A percentile compares a stretch with the other conserved stretches of the same genome.
These are phyloP conservation scores for Ennomos fuscantarius DNA, from an alignment of 2,888 invertebrate species.

Conservation along the genomic window DNA sequence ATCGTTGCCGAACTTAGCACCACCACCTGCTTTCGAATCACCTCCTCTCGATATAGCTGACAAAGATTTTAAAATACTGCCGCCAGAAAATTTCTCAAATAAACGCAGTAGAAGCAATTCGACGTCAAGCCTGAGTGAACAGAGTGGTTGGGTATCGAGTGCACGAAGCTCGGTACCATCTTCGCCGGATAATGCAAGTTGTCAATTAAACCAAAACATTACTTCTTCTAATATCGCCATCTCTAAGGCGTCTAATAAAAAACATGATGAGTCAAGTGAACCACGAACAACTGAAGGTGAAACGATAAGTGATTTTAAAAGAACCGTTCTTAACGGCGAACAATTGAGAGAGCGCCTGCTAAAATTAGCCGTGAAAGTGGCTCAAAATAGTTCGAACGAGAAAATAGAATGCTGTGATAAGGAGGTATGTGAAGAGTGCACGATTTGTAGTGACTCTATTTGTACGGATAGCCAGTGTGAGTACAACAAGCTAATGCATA, in stretches of 20 bases:
- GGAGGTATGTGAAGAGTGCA: constrained; percentile 80
- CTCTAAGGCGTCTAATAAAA: constrained; percentile 58
- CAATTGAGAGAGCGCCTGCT: constrained; percentile 87
- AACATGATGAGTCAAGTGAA: constrained; percentile 55
- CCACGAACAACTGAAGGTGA: constrained; percentile 61
- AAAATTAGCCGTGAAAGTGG: constrained; percentile 85
- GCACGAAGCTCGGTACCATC: constrained; percentile 88
- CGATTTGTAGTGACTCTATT: constrained; percentile 81
- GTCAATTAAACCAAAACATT: constrained; percentile 81
- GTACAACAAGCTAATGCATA: constrained; percentile 78
- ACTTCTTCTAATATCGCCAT: constrained; percentile 59
- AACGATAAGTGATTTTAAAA: constrained; percentile 74
- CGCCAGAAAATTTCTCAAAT: constrained; percentile 78
- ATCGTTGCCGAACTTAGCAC: constrained; percentile 89
- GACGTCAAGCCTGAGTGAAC: constrained; percentile 90
- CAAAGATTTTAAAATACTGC: constrained; percentile 80
- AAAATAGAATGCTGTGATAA: constrained; percentile 84
- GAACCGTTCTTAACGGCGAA: constrained; percentile 86
- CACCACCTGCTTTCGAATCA: constrained; percentile 86
- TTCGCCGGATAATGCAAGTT: constrained; percentile 84
- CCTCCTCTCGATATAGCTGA: constrained; percentile 81
- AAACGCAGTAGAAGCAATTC: constrained; percentile 81
- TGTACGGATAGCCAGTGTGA: constrained; percentile 82
- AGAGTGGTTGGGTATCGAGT: constrained; percentile 95
- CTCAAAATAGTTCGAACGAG: constrained; percentile 73